Evolutionary conservation across 1,140 invertebrate genomes (phyloP).

Genomic region (Drosophila arizonae): DNA sequence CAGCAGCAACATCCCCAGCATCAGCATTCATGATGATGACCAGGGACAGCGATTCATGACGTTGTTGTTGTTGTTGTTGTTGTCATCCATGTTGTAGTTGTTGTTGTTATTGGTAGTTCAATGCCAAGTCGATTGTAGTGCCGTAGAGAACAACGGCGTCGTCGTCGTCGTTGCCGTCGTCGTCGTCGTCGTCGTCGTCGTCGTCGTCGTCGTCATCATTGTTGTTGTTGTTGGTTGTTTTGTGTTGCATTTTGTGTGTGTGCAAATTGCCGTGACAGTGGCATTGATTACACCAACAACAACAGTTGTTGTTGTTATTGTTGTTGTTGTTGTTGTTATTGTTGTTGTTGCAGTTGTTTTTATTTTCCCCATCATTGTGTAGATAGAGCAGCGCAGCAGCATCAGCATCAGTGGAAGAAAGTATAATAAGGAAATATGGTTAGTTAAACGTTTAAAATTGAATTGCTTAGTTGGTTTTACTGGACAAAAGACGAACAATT

Average conservation of each 20-base stretch:
- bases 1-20: constrained; percentile 24
- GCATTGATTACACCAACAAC: constrained; percentile 75
- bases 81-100: constrained; percentile 48
- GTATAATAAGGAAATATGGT: constrained; percentile 78
- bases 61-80: constrained; percentile 31
- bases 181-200: constrained; percentile 28
- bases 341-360: constrained; percentile 9
- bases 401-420: constrained; percentile 42
- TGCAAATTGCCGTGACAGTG: constrained; percentile 79
- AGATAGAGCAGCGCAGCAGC: constrained; percentile 19
- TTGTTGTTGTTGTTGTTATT: constrained; percentile 10
- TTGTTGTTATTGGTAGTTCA: constrained; percentile 65
- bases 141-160: constrained; percentile 22
- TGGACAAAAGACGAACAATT: constrained; percentile 32
- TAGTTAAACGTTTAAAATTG: constrained; percentile 79
- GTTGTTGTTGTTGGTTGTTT: constrained; percentile 57
- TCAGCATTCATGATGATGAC: constrained; percentile 71
- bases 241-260: constrained; percentile 78
- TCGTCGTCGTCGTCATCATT: constrained; percentile 25
- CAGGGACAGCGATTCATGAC: constrained; percentile 39
- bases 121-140: constrained; percentile 71
- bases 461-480: constrained; percentile 57
- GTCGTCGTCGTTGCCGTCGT: constrained; percentile 32
- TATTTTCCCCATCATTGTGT: constrained; percentile 17
- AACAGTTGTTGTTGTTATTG: constrained; percentile 14